These are phyloP conservation scores for Cerastis rubricosa DNA, from an alignment of 2,888 invertebrate species.

Conservation along the genomic window DNA sequence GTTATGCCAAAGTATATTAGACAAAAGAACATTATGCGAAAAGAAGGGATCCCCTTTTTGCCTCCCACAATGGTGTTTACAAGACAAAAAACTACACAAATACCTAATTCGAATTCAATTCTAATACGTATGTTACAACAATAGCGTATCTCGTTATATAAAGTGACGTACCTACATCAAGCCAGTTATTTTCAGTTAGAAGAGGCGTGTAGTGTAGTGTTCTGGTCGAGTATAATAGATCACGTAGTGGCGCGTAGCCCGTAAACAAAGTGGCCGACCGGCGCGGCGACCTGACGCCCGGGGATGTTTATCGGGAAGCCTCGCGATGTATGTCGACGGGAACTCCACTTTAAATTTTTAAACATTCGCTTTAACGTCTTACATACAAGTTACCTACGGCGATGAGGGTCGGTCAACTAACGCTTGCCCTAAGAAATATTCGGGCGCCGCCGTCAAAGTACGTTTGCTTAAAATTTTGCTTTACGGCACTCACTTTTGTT, in stretches of 20 bases:
- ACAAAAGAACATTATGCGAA: too few relatives aligned
- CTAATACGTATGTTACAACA: neutral
- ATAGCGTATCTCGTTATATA: slow-evolving; percentile 2
- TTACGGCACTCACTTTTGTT: neutral
- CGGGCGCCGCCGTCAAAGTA: slow-evolving; percentile 16
- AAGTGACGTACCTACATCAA: slow-evolving; percentile 33
- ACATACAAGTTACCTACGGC: slow-evolving; percentile 57
- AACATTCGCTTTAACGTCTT: slow-evolving; percentile 74
- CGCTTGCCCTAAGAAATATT: slow-evolving; percentile 30
- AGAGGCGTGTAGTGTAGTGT: slow-evolving; percentile 51
- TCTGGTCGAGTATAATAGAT: slow-evolving; percentile 70
- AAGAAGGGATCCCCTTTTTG: neutral
- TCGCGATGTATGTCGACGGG: slow-evolving; percentile 79
- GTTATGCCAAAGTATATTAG: too few relatives aligned
- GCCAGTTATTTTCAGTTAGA: slow-evolving; percentile 62
- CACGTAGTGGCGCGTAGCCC: slow-evolving; percentile 71
- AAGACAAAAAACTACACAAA: neutral
- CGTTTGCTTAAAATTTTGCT: slow-evolving; percentile 16
- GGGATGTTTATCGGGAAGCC: slow-evolving; percentile 84
- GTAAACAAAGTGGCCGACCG: slow-evolving; percentile 77
- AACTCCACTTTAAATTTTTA: slow-evolving; percentile 83
- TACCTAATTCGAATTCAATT: neutral
- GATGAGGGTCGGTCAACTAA: slow-evolving; percentile 53
- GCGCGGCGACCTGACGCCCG: slow-evolving; percentile 76
- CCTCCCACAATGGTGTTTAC: neutral